Base-by-base conservation (phyloP, 2,888 invertebrate species). In the Rutpela maculata region DNA sequence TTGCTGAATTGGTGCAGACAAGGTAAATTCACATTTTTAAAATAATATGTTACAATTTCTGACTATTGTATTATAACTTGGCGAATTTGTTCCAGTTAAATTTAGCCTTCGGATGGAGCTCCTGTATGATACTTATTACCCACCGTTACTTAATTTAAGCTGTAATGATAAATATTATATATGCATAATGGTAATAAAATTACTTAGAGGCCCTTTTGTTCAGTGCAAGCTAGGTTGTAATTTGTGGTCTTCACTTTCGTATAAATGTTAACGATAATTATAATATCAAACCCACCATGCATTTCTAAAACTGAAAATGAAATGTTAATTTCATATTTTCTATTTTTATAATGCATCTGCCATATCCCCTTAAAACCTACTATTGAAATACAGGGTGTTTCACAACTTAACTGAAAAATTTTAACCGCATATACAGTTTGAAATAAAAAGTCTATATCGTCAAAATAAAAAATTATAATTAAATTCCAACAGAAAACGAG, bases 11-110 rank as follows among this genome's bases (percentile, higher is more conserved):
- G 56, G 15, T 57, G 74, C 74, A 59, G 74, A 68, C 74, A 74
- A 68, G 67, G 74, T 62, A 76, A 76, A 73, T 73, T 73, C 76
- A 50, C 60, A 18, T 77, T 79, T 80, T 77, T 77, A 50, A 78
- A 81, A 81, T 81, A 78, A 80, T 75, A 78, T 70, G 76, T 62
- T 79, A 60, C 75, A 31, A 76, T 50, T 76, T 31, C 43, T 69
- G 57, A 31, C 55, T 50, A 17, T 71, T 63, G 75, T 60, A 68
- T 63, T 50, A 50, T 59, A 72, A 72, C 50, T 50, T 50, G 15
- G 76, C 62, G 79, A 83, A 85, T 85, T 85, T 82, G 84, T 84
- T 85, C 82, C 82, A 83, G 78, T 82, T 82, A 78, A 75, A 74
- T 65, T 62, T 65, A 79, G 76, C 81, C 82, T 83, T 81, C 75